Evolutionary conservation across 2,888 invertebrate species (phyloP).

Genomic region (Automeris io): DNA sequence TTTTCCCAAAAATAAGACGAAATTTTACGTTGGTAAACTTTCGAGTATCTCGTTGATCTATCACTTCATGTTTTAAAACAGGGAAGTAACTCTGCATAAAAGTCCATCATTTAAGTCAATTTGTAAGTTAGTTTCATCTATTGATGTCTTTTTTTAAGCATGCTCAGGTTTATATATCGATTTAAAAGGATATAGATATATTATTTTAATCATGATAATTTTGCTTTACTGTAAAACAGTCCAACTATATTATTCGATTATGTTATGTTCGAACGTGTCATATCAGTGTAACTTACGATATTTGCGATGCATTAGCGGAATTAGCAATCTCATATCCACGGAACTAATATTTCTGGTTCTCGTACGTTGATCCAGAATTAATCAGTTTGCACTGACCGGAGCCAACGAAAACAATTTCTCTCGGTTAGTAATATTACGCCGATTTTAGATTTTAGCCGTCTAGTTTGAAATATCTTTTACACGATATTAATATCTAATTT

Average conservation of each 20-base stretch:
- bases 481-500: neutral
- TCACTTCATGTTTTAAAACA: too few species aligned
- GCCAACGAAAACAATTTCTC: slow-evolving; percentile 15
- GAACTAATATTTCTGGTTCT: slow-evolving; percentile 67
- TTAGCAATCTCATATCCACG: slow-evolving; percentile 71
- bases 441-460: neutral
- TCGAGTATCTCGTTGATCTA: too few species aligned
- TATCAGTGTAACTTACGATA: slow-evolving; percentile 52
- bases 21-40: too few species aligned
- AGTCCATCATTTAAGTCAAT: too few species aligned
- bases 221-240: neutral
- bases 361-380: slow-evolving; percentile 60
- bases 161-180: too few species aligned
- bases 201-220: neutral
- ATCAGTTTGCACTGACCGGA: slow-evolving; percentile 55
- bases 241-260: slow-evolving; percentile 35
- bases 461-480: neutral
- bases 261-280: slow-evolving; percentile 37
- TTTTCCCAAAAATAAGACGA: too few species aligned
- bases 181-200: too few species aligned
- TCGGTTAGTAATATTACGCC: neutral
- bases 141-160: too few species aligned
- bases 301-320: slow-evolving; percentile 73
- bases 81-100: too few species aligned
- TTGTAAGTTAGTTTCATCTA: too few species aligned